A percentile compares a stretch with the other conserved stretches of the same genome.
Evolutionary conservation across 2,888 invertebrate species (phyloP).

Genomic region (Orchesellides sinensis): DNA sequence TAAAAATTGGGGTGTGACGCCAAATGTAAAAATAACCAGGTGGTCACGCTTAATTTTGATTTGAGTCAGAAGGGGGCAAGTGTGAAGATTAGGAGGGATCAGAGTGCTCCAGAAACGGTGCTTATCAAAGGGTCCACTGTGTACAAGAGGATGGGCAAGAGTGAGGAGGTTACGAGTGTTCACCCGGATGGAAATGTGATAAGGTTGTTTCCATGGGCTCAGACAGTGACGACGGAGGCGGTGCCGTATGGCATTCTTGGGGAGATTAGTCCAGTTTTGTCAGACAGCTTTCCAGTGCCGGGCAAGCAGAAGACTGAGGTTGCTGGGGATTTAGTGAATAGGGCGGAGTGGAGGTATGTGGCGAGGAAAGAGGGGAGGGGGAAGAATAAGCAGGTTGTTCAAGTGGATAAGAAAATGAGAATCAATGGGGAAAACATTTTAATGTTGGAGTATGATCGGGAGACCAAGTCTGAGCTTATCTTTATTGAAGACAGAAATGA

Average conservation of each 20-base stretch:
- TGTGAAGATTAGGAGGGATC: constrained; percentile 89
- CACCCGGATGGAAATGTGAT: constrained; percentile 90
- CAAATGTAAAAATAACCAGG: too few relatives aligned
- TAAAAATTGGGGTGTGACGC: too few relatives aligned
- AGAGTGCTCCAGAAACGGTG: constrained; percentile 89
- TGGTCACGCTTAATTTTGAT: constrained; percentile 91
- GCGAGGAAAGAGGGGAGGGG: constrained; percentile 84
- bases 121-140: constrained; percentile 92
- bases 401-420: constrained; percentile 89
- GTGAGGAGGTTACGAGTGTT: constrained; percentile 88
- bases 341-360: constrained; percentile 98
- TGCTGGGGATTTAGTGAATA: constrained; percentile 92
- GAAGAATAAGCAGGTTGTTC: constrained; percentile 84
- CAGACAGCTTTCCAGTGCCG: constrained; percentile 93
- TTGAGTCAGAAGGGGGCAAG: constrained; percentile 94
- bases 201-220: constrained; percentile 90
- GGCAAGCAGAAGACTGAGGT: constrained; percentile 94
- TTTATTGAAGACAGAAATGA: constrained; percentile 93
- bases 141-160: constrained; percentile 87
- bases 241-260: constrained; percentile 92
- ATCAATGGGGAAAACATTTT: constrained; percentile 95
- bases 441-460: constrained; percentile 93
- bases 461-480: constrained; percentile 89
- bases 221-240: constrained; percentile 91
- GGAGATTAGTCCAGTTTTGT: constrained; percentile 91